phyloP scores from a whole-genome alignment of 1,140 invertebrate species.

The Temnothorax curvispinosus region DNA sequence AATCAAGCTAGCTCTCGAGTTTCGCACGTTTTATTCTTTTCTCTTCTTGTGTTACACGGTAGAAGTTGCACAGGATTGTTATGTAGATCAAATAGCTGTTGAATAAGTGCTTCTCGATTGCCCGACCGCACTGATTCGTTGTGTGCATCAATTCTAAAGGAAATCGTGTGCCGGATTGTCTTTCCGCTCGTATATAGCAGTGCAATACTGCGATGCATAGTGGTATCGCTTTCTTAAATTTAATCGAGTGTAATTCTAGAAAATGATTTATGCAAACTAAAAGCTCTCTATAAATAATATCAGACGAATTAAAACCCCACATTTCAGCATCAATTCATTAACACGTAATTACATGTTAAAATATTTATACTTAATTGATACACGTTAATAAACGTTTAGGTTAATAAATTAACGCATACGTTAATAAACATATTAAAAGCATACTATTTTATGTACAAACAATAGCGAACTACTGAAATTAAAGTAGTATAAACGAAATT shows the following conservation, averaged over 20 bases:
- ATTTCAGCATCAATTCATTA: slow-evolving; percentile 1
- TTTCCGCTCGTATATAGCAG: neutral
- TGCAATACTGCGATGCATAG: neutral
- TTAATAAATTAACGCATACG: neutral
- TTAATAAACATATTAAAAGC: neutral
- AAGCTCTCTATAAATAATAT: neutral
- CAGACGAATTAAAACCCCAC: neutral
- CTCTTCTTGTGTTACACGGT: neutral
- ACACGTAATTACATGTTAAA: neutral
- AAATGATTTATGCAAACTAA: neutral
- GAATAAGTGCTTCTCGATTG: slow-evolving; percentile 43
- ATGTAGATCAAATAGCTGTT: slow-evolving; percentile 15
- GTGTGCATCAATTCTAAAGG: slow-evolving; percentile 28
- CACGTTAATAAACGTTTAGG: neutral
- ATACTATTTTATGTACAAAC: neutral
- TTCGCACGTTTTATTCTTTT: slow-evolving; percentile 10
- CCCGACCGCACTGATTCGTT: slow-evolving; percentile 53
- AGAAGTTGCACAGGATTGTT: slow-evolving; percentile 5
- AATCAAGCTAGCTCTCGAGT: slow-evolving; percentile 21
- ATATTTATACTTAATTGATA: slow-evolving; percentile 16
- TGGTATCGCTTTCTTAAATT: slow-evolving; percentile 30
- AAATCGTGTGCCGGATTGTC: slow-evolving; percentile 24
- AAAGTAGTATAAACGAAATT: neutral
- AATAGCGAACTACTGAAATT: neutral
- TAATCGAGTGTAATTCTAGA: neutral